A percentile compares a stretch with the other conserved stretches of the same genome.
These are phyloP conservation scores for Sciurus carolinensis DNA, from an alignment of 2,797 vertebrate genomes.

Conservation along the genomic window DNA sequence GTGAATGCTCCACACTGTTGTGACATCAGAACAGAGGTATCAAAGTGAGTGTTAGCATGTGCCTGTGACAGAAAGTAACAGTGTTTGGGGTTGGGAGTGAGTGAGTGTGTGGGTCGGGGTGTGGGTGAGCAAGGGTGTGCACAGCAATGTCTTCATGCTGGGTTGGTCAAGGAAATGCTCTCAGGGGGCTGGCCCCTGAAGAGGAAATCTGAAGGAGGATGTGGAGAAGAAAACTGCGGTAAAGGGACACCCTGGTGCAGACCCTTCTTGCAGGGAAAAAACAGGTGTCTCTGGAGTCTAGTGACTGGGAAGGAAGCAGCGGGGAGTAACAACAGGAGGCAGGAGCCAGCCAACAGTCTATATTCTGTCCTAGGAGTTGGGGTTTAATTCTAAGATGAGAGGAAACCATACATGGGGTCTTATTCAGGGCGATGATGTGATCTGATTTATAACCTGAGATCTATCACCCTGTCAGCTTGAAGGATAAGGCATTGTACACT, in stretches of 20 bases:
- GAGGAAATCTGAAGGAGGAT: background rate
- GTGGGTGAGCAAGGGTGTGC: too few species aligned
- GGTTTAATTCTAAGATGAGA: background rate
- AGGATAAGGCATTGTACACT: background rate
- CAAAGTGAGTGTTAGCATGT: too few species aligned
- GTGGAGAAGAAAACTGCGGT: rapidly evolving
- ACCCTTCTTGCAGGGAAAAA: background rate
- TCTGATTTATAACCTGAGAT: background rate
- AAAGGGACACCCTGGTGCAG: background rate
- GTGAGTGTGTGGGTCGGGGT: background rate
- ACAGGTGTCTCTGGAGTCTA: background rate
- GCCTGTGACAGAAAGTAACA: background rate
- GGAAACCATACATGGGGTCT: background rate
- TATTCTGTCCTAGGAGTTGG: rapidly evolving
- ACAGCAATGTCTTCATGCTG: background rate
- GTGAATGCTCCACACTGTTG: background rate
- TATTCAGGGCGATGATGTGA: background rate
- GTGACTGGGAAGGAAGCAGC: background rate
- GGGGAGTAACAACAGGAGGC: background rate
- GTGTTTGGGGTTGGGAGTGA: background rate
- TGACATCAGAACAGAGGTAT: background rate
- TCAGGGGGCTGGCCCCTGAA: background rate
- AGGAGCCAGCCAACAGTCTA: background rate
- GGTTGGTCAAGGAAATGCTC: background rate
- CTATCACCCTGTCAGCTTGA: background rate